Conservation (phyloP, 2,888 invertebrate genomes). For the Melipona bicolor region DNA sequence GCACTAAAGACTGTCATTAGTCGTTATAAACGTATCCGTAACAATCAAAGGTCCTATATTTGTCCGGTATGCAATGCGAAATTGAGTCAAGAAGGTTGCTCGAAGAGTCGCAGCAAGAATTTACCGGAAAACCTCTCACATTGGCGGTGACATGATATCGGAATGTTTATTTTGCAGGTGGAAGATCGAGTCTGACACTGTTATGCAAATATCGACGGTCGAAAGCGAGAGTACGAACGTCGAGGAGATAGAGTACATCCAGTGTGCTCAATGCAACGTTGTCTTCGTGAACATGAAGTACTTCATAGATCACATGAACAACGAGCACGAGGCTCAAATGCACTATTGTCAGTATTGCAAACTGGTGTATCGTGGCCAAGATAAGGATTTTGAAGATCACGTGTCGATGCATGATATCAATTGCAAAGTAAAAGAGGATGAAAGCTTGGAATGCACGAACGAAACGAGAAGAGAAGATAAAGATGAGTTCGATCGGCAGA, state of each 20-base stretch:
- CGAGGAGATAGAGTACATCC: constrained; percentile 58
- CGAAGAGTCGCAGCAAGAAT: constrained; percentile 83
- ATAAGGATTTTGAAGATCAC: constrained; percentile 60
- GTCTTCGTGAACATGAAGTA: constrained; percentile 55
- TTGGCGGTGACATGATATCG: constrained; percentile 50
- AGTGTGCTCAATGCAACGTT: constrained; percentile 63
- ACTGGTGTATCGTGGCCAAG: constrained; percentile 52
- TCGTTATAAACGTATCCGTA: constrained; percentile 85
- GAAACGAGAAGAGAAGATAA: not conserved
- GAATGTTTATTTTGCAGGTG: constrained; percentile 72
- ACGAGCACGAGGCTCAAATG: constrained; percentile 53
- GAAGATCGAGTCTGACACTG: constrained; percentile 42
- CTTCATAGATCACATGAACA: constrained; percentile 65
- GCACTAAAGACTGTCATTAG: constrained; percentile 84
- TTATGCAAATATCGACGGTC: constrained; percentile 28
- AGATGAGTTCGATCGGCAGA: not conserved
- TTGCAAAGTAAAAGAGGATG: not conserved
- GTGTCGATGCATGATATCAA: constrained; percentile 46
- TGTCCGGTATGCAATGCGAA: constrained; percentile 78
- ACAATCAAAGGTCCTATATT: constrained; percentile 67
- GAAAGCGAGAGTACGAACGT: constrained; percentile 44
- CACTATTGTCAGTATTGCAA: constrained; percentile 67
- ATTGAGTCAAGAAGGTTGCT: constrained; percentile 85
- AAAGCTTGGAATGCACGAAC: not conserved
- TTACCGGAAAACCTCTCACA: constrained; percentile 52